Evolutionary conservation across 2,113 vertebrate genomes (phyloP).

Genomic region (Heterotis niloticus): DNA sequence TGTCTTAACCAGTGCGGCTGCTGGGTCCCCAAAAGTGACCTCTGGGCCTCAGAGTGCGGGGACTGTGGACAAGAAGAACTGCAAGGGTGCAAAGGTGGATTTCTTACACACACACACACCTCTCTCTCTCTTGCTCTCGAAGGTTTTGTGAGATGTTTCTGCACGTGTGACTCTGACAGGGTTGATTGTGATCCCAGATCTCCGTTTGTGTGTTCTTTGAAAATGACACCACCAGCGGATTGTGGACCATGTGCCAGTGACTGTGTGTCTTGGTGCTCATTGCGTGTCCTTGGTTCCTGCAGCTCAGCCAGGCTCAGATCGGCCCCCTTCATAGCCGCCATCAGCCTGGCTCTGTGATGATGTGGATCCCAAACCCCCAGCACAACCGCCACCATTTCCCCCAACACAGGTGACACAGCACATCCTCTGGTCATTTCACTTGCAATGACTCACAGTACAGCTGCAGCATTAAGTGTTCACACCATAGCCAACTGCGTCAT

Average conservation of each 20-base stretch:
- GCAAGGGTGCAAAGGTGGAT: slow-evolving; percentile 32
- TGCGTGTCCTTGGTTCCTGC: background rate
- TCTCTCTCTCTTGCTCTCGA: background rate
- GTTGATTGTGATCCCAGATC: too few species aligned
- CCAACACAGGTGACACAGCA: slow-evolving; percentile 11
- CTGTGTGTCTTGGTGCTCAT: background rate
- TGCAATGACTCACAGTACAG: too few species aligned
- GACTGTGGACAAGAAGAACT: background rate
- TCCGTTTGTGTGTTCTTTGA: background rate
- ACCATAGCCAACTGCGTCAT: too few species aligned
- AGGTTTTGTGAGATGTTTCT: background rate
- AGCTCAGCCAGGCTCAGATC: slow-evolving; percentile 37
- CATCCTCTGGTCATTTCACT: background rate
- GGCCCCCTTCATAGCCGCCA: slow-evolving; percentile 24
- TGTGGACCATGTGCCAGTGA: background rate
- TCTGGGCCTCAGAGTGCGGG: background rate
- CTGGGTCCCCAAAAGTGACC: slow-evolving; percentile 12
- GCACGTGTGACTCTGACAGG: too few species aligned
- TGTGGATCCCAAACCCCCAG: slow-evolving; percentile 38
- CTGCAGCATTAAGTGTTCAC: too few species aligned
- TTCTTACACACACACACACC: background rate
- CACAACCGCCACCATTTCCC: slow-evolving; percentile 9
- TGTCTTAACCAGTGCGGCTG: background rate
- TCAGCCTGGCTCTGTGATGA: slow-evolving; percentile 17
- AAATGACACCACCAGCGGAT: too few species aligned